Conservation (phyloP, 2,888 invertebrate species). For the Epirrita christyi region DNA sequence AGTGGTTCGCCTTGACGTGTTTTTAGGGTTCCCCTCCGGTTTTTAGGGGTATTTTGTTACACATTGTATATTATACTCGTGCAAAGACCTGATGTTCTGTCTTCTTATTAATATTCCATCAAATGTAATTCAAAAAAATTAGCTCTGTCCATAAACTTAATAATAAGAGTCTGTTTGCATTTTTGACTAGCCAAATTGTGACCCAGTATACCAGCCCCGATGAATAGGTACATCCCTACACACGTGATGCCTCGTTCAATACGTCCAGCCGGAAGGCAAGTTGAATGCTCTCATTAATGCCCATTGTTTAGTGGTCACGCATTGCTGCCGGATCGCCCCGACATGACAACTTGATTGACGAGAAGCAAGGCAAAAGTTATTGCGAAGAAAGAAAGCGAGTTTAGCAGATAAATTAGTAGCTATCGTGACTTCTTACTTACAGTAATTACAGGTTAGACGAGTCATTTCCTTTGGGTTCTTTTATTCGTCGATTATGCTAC, state of each 20-base stretch:
- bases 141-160: no score
- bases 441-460: slow-evolving; percentile 17
- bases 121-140: no score
- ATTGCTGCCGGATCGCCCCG: slow-evolving; percentile 24
- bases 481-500: slow-evolving; percentile 12
- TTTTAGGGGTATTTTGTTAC: no score
- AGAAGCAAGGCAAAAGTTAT: slow-evolving; percentile 20
- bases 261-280: slow-evolving; percentile 28
- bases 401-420: slow-evolving; percentile 18
- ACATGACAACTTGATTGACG: slow-evolving; percentile 30
- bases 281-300: slow-evolving; percentile 35
- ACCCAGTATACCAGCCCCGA: background rate
- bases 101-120: no score
- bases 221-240: background rate
- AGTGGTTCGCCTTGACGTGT: no score
- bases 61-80: no score
- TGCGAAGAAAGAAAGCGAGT: slow-evolving; percentile 21
- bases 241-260: slow-evolving; percentile 3
- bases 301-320: slow-evolving; percentile 32
- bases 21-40: no score
- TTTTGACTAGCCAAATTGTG: background rate
- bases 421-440: slow-evolving; percentile 21
- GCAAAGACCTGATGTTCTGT: no score
- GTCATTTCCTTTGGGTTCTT: slow-evolving; percentile 8
- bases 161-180: no score